These are phyloP conservation scores for Loris lydekkerianus DNA, from an alignment of 2,797 vertebrate genomes.

Conservation along the genomic window DNA sequence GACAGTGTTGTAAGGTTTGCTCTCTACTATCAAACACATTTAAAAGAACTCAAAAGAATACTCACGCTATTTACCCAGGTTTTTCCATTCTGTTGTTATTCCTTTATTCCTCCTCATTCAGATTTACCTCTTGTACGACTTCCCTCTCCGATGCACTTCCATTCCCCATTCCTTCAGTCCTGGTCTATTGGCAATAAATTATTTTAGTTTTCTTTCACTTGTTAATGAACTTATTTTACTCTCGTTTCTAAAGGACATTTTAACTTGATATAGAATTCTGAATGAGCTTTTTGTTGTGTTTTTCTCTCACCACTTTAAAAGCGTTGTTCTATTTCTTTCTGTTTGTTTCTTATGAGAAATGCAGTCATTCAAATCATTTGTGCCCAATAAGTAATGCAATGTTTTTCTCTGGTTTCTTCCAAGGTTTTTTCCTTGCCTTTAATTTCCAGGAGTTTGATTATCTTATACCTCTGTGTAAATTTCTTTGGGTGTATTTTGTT, in stretches of 20 bases:
- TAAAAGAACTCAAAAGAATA: neutral
- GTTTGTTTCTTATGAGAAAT: neutral
- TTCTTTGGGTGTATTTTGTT: slow-evolving; percentile 7
- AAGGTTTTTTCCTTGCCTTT: neutral
- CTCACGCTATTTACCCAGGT: neutral
- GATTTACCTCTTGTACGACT: neutral
- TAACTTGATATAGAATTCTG: neutral
- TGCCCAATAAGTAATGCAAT: neutral
- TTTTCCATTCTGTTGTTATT: neutral
- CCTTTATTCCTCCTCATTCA: neutral
- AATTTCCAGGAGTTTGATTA: neutral
- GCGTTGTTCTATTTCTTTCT: neutral
- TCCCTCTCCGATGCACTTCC: neutral
- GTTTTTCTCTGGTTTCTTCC: neutral
- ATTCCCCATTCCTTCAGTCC: neutral
- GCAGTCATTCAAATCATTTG: neutral
- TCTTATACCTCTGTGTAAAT: neutral
- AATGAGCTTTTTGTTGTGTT: neutral
- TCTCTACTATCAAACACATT: neutral
- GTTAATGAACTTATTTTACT: neutral
- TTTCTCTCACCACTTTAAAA: neutral
- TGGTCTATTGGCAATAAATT: neutral
- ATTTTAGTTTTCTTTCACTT: neutral
- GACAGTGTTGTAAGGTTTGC: neutral
- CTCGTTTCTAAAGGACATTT: neutral